Conservation (phyloP, 2,888 invertebrate species). For the Acanthopleura granulata region DNA sequence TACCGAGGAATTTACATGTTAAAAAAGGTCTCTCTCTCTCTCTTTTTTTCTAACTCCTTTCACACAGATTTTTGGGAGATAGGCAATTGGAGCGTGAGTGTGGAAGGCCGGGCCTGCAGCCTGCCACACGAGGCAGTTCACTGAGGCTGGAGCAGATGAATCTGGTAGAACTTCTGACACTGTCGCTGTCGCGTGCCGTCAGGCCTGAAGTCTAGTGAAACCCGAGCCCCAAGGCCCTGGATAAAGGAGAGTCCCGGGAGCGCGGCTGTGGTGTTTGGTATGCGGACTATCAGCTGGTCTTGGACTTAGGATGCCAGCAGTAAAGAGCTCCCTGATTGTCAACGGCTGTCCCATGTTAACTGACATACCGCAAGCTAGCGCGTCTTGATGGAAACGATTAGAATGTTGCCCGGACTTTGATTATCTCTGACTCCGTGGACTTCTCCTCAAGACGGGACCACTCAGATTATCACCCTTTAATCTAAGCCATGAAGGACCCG, state of each 20-base stretch:
- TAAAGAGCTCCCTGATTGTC: background rate
- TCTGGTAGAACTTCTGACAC: background rate
- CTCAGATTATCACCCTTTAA: background rate
- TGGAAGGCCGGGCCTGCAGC: background rate
- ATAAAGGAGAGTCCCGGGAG: background rate
- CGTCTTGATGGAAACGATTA: background rate
- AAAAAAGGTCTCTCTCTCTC: background rate
- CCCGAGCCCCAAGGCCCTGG: background rate
- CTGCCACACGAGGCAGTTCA: background rate
- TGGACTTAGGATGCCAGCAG: background rate
- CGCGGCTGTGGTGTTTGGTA: background rate
- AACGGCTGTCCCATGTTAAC: constrained; percentile 3
- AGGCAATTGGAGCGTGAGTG: background rate
- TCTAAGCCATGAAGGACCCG: background rate
- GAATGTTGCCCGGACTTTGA: background rate
- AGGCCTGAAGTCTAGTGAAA: background rate
- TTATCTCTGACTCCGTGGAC: background rate
- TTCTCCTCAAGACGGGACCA: background rate
- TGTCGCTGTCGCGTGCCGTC: constrained; percentile 16
- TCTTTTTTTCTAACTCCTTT: background rate
- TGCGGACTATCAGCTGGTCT: background rate
- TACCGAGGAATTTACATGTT: constrained; percentile 8
- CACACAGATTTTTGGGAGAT: background rate
- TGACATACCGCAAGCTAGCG: background rate
- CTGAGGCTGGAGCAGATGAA: background rate